These are phyloP conservation scores for Spinus olivaceus DNA, from an alignment of 2,797 vertebrate species.

Conservation along the genomic window DNA sequence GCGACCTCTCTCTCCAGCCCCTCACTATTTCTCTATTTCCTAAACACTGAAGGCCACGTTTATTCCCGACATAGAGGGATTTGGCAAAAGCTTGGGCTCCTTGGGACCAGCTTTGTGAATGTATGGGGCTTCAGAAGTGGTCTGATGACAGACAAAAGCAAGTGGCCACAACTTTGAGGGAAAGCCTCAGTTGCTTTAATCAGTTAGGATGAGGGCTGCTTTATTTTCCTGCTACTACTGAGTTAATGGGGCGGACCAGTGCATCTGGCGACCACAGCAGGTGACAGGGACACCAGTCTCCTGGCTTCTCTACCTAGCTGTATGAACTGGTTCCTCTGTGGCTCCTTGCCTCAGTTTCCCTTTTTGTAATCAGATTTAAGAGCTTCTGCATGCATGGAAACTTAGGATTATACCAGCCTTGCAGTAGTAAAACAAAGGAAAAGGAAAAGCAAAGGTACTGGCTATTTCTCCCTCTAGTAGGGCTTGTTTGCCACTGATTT, in stretches of 20 bases:
- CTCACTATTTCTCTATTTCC: neutral
- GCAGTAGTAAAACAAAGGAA: neutral
- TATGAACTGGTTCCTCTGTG: neutral
- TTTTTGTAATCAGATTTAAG: neutral
- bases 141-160: neutral
- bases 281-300: neutral
- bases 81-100: neutral
- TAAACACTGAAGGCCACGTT: fast-evolving
- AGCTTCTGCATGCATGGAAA: neutral
- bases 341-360: neutral
- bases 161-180: neutral
- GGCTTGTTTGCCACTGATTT: neutral
- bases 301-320: neutral
- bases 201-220: neutral
- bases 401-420: neutral
- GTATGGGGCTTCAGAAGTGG: neutral
- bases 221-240: neutral
- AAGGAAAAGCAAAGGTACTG: neutral
- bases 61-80: neutral
- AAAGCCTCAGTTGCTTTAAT: neutral
- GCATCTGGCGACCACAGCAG: neutral
- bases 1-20: neutral
- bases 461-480: neutral
- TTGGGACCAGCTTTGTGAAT: neutral
- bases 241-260: neutral